Base-by-base conservation (phyloP, 2,888 invertebrate species). In the Ichneumoninae sp. region DNA sequence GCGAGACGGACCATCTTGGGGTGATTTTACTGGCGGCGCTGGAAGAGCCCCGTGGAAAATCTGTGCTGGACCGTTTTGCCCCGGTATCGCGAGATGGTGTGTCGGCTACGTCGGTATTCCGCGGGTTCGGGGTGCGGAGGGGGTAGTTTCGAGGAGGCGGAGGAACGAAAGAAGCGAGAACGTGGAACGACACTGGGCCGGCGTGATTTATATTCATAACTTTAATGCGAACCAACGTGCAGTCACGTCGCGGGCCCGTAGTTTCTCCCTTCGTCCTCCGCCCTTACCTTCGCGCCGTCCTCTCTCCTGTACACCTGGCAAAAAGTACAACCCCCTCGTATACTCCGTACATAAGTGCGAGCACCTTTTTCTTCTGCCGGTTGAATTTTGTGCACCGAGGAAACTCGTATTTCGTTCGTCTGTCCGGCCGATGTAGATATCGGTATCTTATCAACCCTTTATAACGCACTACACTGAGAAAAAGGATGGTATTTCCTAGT, bases 141-240 rank as follows among this genome's bases (percentile, higher is more conserved):
- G 57, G 77, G 57, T 57, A 26, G 57, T 57, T 30, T 62, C 60
- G 60, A 33, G 60, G 60, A 62, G 66, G 71, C 78, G 13, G 62
- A 82, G 84, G 65, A 80, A 79, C 68, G 80, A 79, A 80, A 84
- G 75, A 85, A 82, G 66, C 72, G 76, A 75, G 84, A 84, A 78
- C 81, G 84, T 77, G 85, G 74, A 74, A 75, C 52, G 75, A 65
- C 50, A 75, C 50, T 36, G 36, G 83, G 80, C 66, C 70, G 80
- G 81, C 86, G 89, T 91, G 91, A 92, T 92, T 92, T 92, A 92
- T 92, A 92, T 92, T 92, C 92, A 92, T 91, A 92, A 92, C 87
- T 92, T 92, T 92, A 91, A 92, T 92, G 89, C 91, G 89, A 90
- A 89, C 87, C 89, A 89, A 89, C 89, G 89, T 89, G 88, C 87